phyloP scores from a whole-genome alignment of 2,113 vertebrate species.

The Macroglossus sobrinus region DNA sequence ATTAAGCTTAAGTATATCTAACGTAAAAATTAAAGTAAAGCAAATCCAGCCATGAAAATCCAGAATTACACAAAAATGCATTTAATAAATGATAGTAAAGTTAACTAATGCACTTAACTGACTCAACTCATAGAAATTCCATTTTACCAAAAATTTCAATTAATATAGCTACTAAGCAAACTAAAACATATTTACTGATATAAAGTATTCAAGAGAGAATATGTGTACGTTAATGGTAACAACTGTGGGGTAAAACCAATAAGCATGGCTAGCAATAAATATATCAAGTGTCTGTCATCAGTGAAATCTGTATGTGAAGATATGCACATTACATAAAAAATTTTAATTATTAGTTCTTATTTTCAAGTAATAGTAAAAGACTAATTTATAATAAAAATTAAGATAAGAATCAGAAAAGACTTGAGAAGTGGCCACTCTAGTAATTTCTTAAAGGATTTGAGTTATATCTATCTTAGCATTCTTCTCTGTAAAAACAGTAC shows the following conservation, averaged over 20 bases:
- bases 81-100: background rate
- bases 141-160: background rate
- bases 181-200: background rate
- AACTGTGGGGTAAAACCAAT: background rate
- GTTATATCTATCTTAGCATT: background rate
- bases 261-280: background rate
- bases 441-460: background rate
- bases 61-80: background rate
- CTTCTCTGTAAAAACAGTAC: background rate
- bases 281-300: background rate
- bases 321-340: background rate
- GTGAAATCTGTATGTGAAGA: background rate
- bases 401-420: conserved; percentile 20
- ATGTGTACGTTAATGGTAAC: background rate
- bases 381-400: conserved; percentile 16
- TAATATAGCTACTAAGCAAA: background rate
- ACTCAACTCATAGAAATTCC: background rate
- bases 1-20: background rate
- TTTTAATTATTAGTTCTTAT: conserved; percentile 5
- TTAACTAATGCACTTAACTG: background rate
- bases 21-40: conserved; percentile 9
- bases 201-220: background rate
- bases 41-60: background rate
- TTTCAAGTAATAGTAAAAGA: conserved; percentile 31
- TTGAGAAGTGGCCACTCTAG: background rate